These are phyloP conservation scores for Eilema caniola DNA, from an alignment of 2,888 invertebrate genomes.

Conservation along the genomic window DNA sequence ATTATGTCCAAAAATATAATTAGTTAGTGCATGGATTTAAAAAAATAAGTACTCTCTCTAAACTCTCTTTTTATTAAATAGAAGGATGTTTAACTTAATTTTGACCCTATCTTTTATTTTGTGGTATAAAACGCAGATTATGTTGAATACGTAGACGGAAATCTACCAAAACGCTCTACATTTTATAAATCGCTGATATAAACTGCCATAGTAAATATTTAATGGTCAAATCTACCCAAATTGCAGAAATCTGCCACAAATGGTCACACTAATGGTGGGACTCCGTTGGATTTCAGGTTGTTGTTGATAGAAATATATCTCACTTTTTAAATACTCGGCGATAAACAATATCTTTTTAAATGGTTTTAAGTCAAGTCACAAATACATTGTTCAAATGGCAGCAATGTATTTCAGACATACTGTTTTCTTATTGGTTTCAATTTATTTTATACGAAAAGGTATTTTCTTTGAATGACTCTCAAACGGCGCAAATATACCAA, in stretches of 20 bases:
- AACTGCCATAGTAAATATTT: not conserved
- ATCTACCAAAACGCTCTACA: not conserved
- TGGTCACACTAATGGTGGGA: not conserved
- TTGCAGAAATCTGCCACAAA: slow-evolving; percentile 1
- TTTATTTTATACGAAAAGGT: no score
- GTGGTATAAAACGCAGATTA: not conserved
- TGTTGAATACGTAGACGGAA: not conserved
- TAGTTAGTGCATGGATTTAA: no score
- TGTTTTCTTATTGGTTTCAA: no score
- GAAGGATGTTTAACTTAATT: no score
- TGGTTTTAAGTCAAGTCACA: not conserved
- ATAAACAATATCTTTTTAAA: not conserved
- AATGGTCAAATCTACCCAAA: slow-evolving; percentile 2
- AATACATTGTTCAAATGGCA: not conserved
- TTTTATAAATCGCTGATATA: not conserved
- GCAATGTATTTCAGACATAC: no score
- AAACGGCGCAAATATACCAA: no score
- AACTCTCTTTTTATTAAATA: no score
- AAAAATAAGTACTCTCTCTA: no score
- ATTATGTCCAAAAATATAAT: no score
- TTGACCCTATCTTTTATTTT: not conserved
- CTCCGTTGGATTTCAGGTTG: not conserved
- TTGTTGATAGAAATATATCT: slow-evolving; percentile 1
- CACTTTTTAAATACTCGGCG: not conserved
- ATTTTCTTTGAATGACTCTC: no score